Evolutionary conservation across 1,140 invertebrate genomes (phyloP).

Genomic region (Tenebrio molitor): DNA sequence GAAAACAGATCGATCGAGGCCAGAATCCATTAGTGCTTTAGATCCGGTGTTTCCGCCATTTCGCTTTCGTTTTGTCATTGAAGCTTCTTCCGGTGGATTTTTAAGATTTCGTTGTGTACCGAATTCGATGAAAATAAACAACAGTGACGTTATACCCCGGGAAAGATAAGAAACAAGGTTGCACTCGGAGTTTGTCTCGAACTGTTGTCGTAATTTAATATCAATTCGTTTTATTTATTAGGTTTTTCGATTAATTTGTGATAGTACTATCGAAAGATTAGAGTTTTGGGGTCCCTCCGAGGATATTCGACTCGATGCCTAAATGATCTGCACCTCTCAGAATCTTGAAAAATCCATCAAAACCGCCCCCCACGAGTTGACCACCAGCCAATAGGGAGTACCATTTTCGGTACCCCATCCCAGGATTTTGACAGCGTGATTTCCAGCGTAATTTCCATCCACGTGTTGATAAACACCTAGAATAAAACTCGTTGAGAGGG

Average conservation of each 20-base stretch:
- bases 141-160: not conserved
- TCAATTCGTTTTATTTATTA: no score
- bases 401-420: conserved; percentile 89
- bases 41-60: no score
- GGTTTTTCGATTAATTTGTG: no score
- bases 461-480: conserved; percentile 88
- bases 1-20: no score
- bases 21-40: no score
- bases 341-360: conserved; percentile 88
- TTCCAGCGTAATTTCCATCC: conserved; percentile 80
- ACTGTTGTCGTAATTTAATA: no score
- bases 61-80: not conserved
- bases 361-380: conserved; percentile 90
- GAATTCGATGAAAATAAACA: conserved; percentile 7
- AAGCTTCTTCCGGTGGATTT: no score
- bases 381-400: conserved; percentile 87
- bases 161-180: conserved; percentile 10
- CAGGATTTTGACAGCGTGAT: conserved; percentile 90
- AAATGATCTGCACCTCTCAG: conserved; percentile 86
- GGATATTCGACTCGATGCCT: conserved; percentile 85
- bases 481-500: not conserved
- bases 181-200: not conserved
- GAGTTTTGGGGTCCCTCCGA: conserved; percentile 79
- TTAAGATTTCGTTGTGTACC: no score
- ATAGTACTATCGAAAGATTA: no score